phyloP scores from a whole-genome alignment of 2,113 vertebrate species.

The Neodon shergylaensis region DNA sequence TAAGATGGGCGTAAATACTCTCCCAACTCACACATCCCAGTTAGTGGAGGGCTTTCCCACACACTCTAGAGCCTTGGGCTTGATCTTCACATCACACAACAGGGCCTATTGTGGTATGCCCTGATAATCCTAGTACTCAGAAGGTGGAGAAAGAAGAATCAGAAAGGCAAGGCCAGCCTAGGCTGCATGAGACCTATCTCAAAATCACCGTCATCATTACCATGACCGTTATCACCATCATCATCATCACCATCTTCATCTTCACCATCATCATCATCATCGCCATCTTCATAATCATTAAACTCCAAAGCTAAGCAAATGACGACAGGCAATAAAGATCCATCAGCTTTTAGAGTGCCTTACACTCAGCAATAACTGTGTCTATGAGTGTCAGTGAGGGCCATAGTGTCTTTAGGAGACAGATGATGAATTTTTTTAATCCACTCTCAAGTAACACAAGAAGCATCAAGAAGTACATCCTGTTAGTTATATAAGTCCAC shows the following conservation, averaged over 20 bases:
- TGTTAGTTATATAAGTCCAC: not conserved
- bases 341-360: not conserved
- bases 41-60: not conserved
- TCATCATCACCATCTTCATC: not conserved
- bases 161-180: not conserved
- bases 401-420: not conserved
- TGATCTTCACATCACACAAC: not conserved
- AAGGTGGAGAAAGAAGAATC: not conserved
- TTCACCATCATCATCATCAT: not conserved
- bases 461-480: not conserved
- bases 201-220: not conserved
- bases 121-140: not conserved
- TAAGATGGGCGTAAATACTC: not conserved
- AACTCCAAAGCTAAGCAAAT: not conserved
- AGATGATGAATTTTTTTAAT: not conserved
- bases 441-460: not conserved
- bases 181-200: not conserved
- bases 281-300: not conserved
- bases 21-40: not conserved
- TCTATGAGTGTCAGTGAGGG: not conserved
- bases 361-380: not conserved
- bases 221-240: not conserved
- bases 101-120: not conserved
- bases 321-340: not conserved
- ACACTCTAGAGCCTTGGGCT: not conserved